Evolutionary conservation across 2,113 vertebrate genomes (phyloP).

Genomic region (Emydocephalus ijimae): DNA sequence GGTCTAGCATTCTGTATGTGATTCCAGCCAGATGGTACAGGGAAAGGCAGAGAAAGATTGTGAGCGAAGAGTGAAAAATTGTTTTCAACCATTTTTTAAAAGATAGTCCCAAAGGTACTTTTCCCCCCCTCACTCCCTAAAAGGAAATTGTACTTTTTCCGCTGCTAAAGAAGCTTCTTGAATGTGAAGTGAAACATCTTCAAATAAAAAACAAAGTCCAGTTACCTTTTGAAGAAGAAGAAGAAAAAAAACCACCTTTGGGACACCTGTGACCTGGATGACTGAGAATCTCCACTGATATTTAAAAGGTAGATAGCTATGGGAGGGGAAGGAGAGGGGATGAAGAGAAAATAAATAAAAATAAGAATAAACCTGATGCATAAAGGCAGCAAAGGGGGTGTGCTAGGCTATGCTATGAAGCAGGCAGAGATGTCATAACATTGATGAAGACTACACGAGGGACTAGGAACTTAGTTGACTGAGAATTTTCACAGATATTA

Average conservation of each 20-base stretch:
- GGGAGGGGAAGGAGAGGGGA: too few species aligned
- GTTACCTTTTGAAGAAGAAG: background rate
- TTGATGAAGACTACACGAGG: too few species aligned
- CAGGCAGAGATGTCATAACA: background rate
- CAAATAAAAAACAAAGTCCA: background rate
- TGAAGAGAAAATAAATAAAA: background rate
- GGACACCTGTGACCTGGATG: too few species aligned
- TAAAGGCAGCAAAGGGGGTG: background rate
- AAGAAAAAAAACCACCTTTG: background rate
- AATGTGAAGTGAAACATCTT: background rate
- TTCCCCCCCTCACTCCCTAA: accelerated
- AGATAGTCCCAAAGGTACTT: background rate
- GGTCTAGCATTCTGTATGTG: background rate
- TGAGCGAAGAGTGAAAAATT: background rate
- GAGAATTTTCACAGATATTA: too few species aligned
- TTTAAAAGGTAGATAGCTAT: background rate
- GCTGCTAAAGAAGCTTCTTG: background rate
- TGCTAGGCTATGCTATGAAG: background rate
- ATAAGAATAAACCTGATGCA: background rate
- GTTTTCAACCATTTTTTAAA: background rate
- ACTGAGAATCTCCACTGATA: background rate
- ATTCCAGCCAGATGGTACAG: background rate
- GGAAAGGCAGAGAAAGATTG: background rate
- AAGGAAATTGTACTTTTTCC: background rate
- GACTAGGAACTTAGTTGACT: too few species aligned